Conservation (phyloP, 1,140 invertebrate species). For the Sweltsa coloradensis region DNA sequence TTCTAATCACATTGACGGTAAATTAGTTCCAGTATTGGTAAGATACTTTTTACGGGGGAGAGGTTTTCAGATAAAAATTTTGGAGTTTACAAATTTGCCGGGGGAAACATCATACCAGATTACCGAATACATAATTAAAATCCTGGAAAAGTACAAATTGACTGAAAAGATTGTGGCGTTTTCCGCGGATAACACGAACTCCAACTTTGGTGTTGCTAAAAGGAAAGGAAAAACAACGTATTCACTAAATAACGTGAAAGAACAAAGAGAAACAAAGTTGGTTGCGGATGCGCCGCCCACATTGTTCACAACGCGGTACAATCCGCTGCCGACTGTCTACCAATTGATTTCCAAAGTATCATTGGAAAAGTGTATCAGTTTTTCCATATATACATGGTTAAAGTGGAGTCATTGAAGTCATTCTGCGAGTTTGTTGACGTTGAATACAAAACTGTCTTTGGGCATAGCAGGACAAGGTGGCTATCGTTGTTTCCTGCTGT, state of each 20-base stretch:
- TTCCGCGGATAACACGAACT: slow-evolving; percentile 23
- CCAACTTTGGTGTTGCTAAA: slow-evolving; percentile 21
- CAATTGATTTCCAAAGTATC: slow-evolving; percentile 20
- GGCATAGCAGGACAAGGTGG: slow-evolving; percentile 19
- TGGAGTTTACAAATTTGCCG: no score
- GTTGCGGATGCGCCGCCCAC: slow-evolving; percentile 21
- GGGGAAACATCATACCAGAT: slow-evolving; percentile 18
- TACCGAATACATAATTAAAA: slow-evolving; percentile 1
- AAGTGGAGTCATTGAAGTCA: slow-evolving; percentile 19
- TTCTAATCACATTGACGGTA: no score
- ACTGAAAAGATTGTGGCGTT: slow-evolving; percentile 21
- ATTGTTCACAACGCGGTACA: slow-evolving; percentile 20
- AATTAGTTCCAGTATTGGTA: no score
- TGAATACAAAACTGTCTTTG: slow-evolving; percentile 17
- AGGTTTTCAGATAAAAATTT: no score
- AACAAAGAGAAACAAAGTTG: slow-evolving; percentile 15
- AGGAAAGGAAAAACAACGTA: slow-evolving; percentile 19
- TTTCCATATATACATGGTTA: slow-evolving; percentile 23
- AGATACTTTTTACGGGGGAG: no score
- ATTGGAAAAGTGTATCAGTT: slow-evolving; percentile 22
- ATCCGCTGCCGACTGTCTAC: slow-evolving; percentile 16
- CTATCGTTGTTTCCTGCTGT: slow-evolving; percentile 19
- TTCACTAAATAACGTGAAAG: slow-evolving; percentile 15
- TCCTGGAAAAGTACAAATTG: slow-evolving; percentile 13
- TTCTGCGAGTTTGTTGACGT: slow-evolving; percentile 21